Evolutionary conservation across 2,113 vertebrate genomes (phyloP).

Genomic region (Sorex araneus): DNA sequence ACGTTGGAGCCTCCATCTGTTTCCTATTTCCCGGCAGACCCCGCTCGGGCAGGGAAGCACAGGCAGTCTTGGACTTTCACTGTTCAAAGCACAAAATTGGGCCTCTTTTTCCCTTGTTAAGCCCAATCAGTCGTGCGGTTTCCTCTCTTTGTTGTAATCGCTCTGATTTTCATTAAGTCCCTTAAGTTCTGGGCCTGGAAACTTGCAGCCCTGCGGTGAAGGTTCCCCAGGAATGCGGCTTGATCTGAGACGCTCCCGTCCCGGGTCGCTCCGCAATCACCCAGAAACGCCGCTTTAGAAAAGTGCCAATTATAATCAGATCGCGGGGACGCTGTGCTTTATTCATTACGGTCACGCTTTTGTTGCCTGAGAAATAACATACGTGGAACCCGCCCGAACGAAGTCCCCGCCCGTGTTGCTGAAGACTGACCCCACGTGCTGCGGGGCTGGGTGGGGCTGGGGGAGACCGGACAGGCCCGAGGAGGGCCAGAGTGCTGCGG

Average conservation of each 20-base stretch:
- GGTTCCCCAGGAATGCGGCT: background rate
- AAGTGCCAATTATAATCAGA: background rate
- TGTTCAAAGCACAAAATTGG: background rate
- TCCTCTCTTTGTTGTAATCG: background rate
- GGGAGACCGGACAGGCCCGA: too few species aligned
- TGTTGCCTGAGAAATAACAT: background rate
- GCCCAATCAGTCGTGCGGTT: background rate
- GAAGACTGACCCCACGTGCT: too few species aligned
- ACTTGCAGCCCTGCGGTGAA: accelerated
- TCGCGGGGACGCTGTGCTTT: accelerated
- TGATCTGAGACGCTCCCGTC: accelerated
- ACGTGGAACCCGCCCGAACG: too few species aligned
- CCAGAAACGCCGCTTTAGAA: too few species aligned
- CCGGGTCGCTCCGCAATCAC: too few species aligned
- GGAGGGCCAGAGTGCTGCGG: too few species aligned
- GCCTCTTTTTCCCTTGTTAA: background rate
- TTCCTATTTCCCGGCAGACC: too few species aligned
- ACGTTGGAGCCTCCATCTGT: too few species aligned
- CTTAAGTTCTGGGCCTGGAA: background rate
- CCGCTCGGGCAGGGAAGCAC: background rate
- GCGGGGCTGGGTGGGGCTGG: too few species aligned
- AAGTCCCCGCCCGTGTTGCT: too few species aligned
- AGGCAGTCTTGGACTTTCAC: background rate
- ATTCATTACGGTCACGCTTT: background rate
- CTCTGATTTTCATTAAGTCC: background rate